These are phyloP conservation scores for Magallana gigas DNA, from an alignment of 1,140 invertebrate species.

Conservation along the genomic window DNA sequence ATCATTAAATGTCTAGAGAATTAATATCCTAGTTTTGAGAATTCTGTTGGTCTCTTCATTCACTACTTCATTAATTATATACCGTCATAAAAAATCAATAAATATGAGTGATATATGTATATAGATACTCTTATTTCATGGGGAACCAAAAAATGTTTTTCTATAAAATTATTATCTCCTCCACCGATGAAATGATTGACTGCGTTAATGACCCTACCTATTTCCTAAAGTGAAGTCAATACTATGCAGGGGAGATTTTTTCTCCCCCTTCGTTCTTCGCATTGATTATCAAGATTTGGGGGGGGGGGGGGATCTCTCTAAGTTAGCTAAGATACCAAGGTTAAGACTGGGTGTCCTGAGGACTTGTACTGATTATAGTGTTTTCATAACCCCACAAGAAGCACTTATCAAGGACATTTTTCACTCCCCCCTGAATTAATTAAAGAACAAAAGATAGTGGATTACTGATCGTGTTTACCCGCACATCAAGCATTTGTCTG, in stretches of 20 bases:
- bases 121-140: too few species aligned
- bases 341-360: neutral
- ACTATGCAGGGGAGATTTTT: neutral
- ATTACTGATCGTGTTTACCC: neutral
- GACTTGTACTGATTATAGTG: neutral
- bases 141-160: too few species aligned
- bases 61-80: too few species aligned
- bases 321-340: conserved; percentile 3
- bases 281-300: conserved; percentile 5
- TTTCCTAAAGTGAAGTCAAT: neutral
- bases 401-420: conserved; percentile 5
- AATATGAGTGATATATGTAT: too few species aligned
- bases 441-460: conserved; percentile 12
- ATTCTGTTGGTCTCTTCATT: too few species aligned
- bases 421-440: conserved; percentile 3
- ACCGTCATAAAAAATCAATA: too few species aligned
- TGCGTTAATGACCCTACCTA: neutral
- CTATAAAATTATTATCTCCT: too few species aligned
- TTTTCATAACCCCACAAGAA: conserved; percentile 30
- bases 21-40: too few species aligned
- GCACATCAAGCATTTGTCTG: neutral
- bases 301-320: neutral
- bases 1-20: too few species aligned
- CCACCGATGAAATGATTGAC: too few species aligned
- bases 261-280: neutral